A percentile compares a stretch with the other conserved stretches of the same genome.
phyloP scores from a whole-genome alignment of 2,888 invertebrate genomes.

The Penaeus monodon region DNA sequence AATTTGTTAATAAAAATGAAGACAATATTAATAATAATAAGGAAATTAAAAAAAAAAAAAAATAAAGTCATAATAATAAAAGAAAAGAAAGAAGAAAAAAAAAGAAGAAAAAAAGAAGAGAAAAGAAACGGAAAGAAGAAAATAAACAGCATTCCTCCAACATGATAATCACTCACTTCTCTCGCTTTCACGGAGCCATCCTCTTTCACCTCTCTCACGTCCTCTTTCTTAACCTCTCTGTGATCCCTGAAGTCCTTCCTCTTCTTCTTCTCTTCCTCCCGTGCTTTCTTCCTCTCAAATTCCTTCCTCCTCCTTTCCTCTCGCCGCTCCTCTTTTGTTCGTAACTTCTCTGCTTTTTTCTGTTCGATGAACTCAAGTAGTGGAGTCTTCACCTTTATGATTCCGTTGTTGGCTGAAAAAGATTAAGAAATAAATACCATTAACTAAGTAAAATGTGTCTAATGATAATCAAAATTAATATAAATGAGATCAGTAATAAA shows the following conservation, averaged over 20 bases:
- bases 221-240: conserved; percentile 17
- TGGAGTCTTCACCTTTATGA: conserved; percentile 59
- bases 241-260: conserved; percentile 52
- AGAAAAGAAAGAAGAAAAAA: no score
- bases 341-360: conserved; percentile 52
- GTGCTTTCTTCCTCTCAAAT: conserved; percentile 59
- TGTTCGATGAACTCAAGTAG: conserved; percentile 62
- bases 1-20: no score
- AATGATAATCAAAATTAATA: no score
- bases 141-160: neutral
- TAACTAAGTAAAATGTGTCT: conserved; percentile 7
- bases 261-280: conserved; percentile 58
- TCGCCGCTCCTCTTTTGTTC: conserved; percentile 53
- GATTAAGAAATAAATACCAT: conserved; percentile 1
- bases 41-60: no score
- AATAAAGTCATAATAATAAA: no score
- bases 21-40: no score
- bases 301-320: conserved; percentile 61
- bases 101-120: no score
- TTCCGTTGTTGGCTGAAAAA: conserved; percentile 52
- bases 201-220: conserved; percentile 37
- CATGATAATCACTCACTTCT: neutral
- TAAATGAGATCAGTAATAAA: no score
- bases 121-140: no score
- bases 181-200: conserved; percentile 46